Evolutionary conservation across 2,113 vertebrate genomes (phyloP).

Genomic region (Carassius carassius): DNA sequence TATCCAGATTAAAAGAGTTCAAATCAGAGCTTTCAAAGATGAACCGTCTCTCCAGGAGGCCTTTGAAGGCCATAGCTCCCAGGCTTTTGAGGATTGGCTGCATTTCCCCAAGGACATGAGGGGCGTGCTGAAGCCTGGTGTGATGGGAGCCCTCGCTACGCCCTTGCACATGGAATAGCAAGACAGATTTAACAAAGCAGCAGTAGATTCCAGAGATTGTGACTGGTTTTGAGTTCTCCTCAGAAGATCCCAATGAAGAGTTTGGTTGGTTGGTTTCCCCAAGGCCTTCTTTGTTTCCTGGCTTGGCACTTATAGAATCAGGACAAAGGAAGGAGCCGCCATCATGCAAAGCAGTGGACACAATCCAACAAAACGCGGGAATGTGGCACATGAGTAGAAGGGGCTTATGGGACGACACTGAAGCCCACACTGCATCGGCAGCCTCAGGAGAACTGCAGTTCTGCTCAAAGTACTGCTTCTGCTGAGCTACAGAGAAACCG

Average conservation of each 20-base stretch:
- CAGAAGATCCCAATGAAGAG: background rate
- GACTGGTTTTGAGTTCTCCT: slow-evolving; percentile 15
- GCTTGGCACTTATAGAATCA: background rate
- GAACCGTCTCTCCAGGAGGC: slow-evolving; percentile 62
- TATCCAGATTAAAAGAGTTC: slow-evolving; percentile 42
- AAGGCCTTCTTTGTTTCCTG: background rate
- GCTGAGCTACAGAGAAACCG: slow-evolving; percentile 59
- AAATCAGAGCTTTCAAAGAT: slow-evolving; percentile 60
- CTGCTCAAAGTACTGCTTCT: slow-evolving; percentile 57
- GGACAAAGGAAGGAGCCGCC: slow-evolving; percentile 37
- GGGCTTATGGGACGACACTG: slow-evolving; percentile 57
- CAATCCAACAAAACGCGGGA: slow-evolving; percentile 66
- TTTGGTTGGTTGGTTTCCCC: background rate
- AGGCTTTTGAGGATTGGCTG: slow-evolving; percentile 48
- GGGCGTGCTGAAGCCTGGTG: slow-evolving; percentile 56
- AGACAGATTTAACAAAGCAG: slow-evolving; percentile 61
- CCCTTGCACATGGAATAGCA: slow-evolving; percentile 61
- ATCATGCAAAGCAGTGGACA: slow-evolving; percentile 57
- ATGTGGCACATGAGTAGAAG: slow-evolving; percentile 65
- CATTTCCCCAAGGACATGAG: slow-evolving; percentile 46
- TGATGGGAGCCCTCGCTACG: slow-evolving; percentile 47
- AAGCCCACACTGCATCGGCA: slow-evolving; percentile 48
- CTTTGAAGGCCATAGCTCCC: slow-evolving; percentile 62
- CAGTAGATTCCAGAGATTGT: slow-evolving; percentile 65
- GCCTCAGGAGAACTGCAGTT: slow-evolving; percentile 46